Base-by-base conservation (phyloP, 2,888 invertebrate genomes). In the Diabrotica balteata region DNA sequence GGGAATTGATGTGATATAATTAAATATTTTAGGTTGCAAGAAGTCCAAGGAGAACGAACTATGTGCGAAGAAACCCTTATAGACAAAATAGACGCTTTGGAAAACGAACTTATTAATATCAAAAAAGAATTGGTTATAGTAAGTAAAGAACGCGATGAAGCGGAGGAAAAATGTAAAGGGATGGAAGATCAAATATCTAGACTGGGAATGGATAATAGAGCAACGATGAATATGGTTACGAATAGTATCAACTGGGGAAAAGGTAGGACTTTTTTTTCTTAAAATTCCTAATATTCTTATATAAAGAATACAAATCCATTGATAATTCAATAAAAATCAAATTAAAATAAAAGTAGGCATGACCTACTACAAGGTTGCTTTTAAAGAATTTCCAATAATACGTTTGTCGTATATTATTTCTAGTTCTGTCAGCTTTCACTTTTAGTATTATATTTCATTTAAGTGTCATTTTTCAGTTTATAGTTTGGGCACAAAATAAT, bases 1-100 rank as follows among this genome's bases (percentile, higher is more conserved):
- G 72, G 70, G 79, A 74, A 82, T 79, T 84, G 83, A 83, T 80
- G 78, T 83, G 80, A 83, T 81, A 82, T 76, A 73, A 73, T 73
- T 78, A 71, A 75, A 77, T 76, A 80, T 78, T 81, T 76, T 80
- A 84, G 84, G 76, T 75, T 80, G 73, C 76, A 77, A 64, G 73
- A 71, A 9, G 68, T 79, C 22, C 75, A 80, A 64, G 76, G 75
- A 8, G 72, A 73, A 49, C 68, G 76, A 11, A 45, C 55, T 50
- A 71, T 67, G 10, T 71, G 75, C 22, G 75, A 77, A 64, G 73
- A 75, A 10, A 63, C 71, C 58, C 60, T 77, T 9, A 61, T 72
- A 11, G 61, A 58, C 6, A 55, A 66, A 6, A 72, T 78, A 17
- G 66, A 71, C 5, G 72, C 59, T 8, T 51, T 79, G 50, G 66